Evolutionary conservation across 2,113 vertebrate genomes (phyloP).

Genomic region (Lamprologus tigripictilis): DNA sequence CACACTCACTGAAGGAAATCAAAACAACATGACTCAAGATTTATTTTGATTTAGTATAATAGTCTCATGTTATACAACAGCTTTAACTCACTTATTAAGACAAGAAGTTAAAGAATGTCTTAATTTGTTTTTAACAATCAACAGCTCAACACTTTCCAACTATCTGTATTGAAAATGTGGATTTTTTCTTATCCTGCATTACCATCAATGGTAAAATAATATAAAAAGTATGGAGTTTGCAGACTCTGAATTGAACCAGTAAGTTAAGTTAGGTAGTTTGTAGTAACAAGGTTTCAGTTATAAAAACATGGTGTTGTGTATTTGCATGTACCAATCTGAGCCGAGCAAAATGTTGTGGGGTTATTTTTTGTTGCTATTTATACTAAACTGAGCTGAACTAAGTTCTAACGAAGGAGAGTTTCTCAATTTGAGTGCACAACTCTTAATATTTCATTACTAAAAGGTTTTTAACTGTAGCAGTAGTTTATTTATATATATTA

Average conservation of each 20-base stretch:
- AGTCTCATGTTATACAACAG: not conserved
- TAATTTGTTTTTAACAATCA: not conserved
- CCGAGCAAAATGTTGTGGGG: not conserved
- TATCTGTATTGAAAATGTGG: not conserved
- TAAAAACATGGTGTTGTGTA: not conserved
- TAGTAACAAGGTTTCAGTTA: not conserved
- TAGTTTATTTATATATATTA: not conserved
- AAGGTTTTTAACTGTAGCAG: not conserved
- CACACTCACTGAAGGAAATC: not conserved
- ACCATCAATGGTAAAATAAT: not conserved
- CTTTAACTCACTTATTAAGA: not conserved
- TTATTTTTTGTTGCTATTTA: not conserved
- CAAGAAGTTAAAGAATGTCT: not conserved
- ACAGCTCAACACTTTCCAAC: not conserved
- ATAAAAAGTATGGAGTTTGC: not conserved
- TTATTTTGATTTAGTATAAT: not conserved
- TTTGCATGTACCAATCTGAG: not conserved
- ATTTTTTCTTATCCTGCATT: not conserved
- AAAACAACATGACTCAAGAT: not conserved
- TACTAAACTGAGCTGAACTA: not conserved
- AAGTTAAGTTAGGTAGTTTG: not conserved
- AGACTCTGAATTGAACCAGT: not conserved
- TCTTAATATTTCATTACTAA: not conserved
- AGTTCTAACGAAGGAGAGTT: not conserved
- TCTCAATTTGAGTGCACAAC: not conserved